Evolutionary conservation across 2,888 invertebrate species (phyloP), one percentile per base, ranked within the genome.

Genomic region (Steinernema hermaphroditum): DNA sequence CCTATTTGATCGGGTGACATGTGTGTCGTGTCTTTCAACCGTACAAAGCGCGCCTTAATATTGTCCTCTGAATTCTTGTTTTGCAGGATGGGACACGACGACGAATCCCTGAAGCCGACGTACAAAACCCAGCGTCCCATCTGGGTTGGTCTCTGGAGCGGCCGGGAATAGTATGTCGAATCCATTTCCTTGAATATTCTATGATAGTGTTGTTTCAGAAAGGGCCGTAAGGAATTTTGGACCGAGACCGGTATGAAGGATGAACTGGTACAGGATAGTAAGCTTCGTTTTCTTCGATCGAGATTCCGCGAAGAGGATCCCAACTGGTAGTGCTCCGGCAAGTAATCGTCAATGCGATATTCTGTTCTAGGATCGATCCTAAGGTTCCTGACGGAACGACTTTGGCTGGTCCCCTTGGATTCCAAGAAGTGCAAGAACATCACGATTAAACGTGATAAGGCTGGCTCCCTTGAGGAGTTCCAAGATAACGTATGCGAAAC

Each of bases 211-310:
- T 22, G 12, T 43, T 82, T 44, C 72, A 84, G 84, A 75, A 82
- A 77, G 14, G 84, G 84, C 24, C 78, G 82, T 32, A 75, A 80
- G 22, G 82, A 84, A 71, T 84, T 83, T 82, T 84, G 84, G 84
- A 82, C 80, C 34, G 84, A 84, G 73, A 68, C 78, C 2, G 83
- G 82, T 27, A 71, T 74, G 2, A 76, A 80, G 49, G 81, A 82
- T 62, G 77, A 76, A 6, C 54, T 78, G 2, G 75, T 71, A 14
- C 77, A 80, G 16, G 72, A 74, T 41, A 75, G 75, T n/a, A 29
- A 12, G 34, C 27, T 29, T 29, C 62, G 62, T 16, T 16, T 29
- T 32, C 62, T 29, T 16, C 22, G 29, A 14, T 12, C 62, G 29
- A 29, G 62, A 32, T 62, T 62, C 62, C 62, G 16, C 19, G 62